Evolutionary conservation across 2,888 invertebrate species (phyloP).

Genomic region (Suillia variegata): DNA sequence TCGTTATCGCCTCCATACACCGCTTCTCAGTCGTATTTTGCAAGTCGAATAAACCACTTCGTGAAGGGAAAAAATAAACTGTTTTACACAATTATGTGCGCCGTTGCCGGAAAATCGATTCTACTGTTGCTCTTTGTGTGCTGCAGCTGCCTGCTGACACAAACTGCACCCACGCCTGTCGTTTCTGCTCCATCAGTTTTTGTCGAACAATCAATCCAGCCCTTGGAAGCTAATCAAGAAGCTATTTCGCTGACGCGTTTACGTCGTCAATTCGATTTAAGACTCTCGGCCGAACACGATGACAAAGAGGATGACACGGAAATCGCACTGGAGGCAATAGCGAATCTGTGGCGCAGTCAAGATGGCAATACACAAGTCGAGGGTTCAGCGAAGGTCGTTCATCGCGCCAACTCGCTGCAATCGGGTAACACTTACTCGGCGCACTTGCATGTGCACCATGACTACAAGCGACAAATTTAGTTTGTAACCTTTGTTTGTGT

Average conservation of each 20-base stretch:
- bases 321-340: conserved; percentile 56
- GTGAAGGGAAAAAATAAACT: too few species aligned
- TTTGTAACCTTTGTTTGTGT: conserved; percentile 1
- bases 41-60: too few species aligned
- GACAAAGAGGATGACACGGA: conserved; percentile 56
- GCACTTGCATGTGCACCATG: conserved; percentile 55
- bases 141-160: too few species aligned
- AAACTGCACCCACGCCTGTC: too few species aligned
- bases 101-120: too few species aligned
- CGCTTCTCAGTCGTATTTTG: too few species aligned
- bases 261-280: conserved; percentile 57
- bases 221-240: too few species aligned
- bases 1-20: too few species aligned
- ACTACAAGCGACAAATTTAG: conserved; percentile 45
- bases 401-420: conserved; percentile 45
- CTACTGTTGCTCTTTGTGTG: conserved; percentile 27
- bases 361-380: conserved; percentile 57
- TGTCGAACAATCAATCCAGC: too few species aligned
- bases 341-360: conserved; percentile 55
- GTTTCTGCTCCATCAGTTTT: too few species aligned
- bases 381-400: conserved; percentile 55
- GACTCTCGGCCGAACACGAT: conserved; percentile 57
- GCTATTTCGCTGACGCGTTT: conserved; percentile 29
- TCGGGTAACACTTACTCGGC: conserved; percentile 58
- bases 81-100: too few species aligned